Base-by-base conservation (phyloP, 2,797 vertebrate species). In the Labroides dimidiatus region DNA sequence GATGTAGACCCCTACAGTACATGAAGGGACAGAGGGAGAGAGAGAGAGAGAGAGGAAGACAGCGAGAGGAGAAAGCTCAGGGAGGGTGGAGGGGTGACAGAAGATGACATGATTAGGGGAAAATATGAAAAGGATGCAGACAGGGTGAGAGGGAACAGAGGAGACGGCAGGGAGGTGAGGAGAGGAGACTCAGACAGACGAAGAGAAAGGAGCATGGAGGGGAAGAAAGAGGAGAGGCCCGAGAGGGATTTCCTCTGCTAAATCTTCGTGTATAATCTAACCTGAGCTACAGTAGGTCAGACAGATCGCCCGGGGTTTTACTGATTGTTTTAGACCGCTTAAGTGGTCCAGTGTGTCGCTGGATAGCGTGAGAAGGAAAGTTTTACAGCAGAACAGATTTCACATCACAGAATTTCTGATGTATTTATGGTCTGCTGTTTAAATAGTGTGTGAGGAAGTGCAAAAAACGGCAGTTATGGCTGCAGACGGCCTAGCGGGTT, bases 1-100 rank as follows among this genome's bases (percentile, higher is more conserved):
- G 91, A 93, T 93, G 92, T 84, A 58, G 75, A 77, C 63, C 75
- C 63, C 59, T 66, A 63, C 56, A 42, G 59, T 50, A 81, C 59
- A 37, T 16, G 21, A 49, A 67, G 59, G 13, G 8, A 33, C 30
- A 11, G 37, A 39, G 11, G 37, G 65, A 61, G 64, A 20, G 62
- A 36, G 53, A n/a, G n/a, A n/a, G n/a, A n/a, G n/a, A n/a, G 39
- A 45, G 57, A 56, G 21, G 63, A 42, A 57, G 54, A 56, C 37
- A 57, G 61, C 9, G 10, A 50, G 42, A 60, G 21, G 48, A 43
- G 50, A 52, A n/a, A 33, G 59, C 49, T 42, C 2, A 1, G 53
- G 54, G 52, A 41, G 52, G 33, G 65, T 17, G 63, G 64, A 69
- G 52, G 72, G 52, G 20, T 64, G 65, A 76, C 51, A 19, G 60